Evolutionary conservation across 2,113 vertebrate species (phyloP).

Genomic region (Poeciliopsis turrubarensis): DNA sequence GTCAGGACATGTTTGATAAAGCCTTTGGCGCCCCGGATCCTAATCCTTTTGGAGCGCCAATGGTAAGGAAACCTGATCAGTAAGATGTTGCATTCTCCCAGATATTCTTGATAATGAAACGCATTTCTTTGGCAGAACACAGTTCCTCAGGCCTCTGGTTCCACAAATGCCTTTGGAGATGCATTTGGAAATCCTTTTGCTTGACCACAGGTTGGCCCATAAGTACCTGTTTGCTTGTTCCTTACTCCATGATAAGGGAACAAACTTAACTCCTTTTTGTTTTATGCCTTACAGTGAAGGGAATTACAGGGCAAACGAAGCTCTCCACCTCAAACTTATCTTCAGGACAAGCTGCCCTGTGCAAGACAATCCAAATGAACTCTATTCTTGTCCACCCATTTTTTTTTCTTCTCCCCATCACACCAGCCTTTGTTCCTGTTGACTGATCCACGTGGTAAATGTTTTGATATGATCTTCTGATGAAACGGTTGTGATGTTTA

Average conservation of each 20-base stretch:
- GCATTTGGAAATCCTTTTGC: slow-evolving; percentile 91
- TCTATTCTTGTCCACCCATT: slow-evolving; percentile 19
- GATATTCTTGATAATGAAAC: not conserved
- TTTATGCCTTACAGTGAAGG: slow-evolving; percentile 34
- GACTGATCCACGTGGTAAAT: slow-evolving; percentile 64
- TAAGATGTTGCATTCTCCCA: no score
- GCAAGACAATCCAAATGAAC: slow-evolving; percentile 65
- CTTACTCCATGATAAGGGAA: not conserved
- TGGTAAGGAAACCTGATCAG: slow-evolving; percentile 68
- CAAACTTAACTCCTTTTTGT: not conserved
- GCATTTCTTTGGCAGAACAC: slow-evolving; percentile 25
- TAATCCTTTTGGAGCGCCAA: slow-evolving; percentile 71
- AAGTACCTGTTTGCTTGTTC: not conserved
- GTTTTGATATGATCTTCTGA: slow-evolving; percentile 67
- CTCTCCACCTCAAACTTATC: slow-evolving; percentile 22
- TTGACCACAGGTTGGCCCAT: slow-evolving; percentile 67
- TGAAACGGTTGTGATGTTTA: slow-evolving; percentile 30
- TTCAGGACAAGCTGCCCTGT: slow-evolving; percentile 42
- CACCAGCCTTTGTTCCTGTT: slow-evolving; percentile 37
- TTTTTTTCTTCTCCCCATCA: slow-evolving; percentile 3
- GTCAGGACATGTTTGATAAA: slow-evolving; percentile 81
- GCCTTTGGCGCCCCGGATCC: slow-evolving; percentile 76
- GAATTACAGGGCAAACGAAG: slow-evolving; percentile 11
- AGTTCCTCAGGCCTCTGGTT: slow-evolving; percentile 53
- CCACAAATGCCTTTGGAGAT: slow-evolving; percentile 79